A percentile compares a stretch with the other conserved stretches of the same genome.
Conservation (phyloP, 2,888 invertebrate genomes). For the Agrochola lychnidis region DNA sequence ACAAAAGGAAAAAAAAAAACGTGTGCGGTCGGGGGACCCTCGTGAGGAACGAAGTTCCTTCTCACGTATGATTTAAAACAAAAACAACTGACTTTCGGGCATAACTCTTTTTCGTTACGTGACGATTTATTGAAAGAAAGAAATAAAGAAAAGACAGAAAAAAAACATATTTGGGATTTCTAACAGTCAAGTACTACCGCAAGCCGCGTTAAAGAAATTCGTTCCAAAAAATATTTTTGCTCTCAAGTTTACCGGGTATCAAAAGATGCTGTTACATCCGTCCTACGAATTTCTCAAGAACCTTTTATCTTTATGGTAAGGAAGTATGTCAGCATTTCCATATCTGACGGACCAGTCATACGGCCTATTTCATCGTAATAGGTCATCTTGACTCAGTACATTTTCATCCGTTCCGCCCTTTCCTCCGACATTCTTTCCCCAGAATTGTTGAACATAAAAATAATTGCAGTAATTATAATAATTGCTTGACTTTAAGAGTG, state of each 20-base stretch:
- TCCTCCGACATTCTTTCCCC: slow-evolving; percentile 25
- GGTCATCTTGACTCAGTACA: not conserved
- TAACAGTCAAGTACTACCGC: too few species aligned
- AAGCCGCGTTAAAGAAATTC: too few species aligned
- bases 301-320: not conserved
- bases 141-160: too few species aligned
- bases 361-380: slow-evolving; percentile 2
- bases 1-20: too few species aligned
- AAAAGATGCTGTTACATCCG: not conserved
- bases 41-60: too few species aligned
- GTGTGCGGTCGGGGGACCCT: too few species aligned
- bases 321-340: slow-evolving; percentile 16
- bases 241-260: not conserved
- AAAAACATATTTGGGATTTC: too few species aligned
- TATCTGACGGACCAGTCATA: not conserved
- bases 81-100: too few species aligned
- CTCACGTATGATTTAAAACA: too few species aligned
- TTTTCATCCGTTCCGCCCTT: slow-evolving; percentile 21
- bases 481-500: slow-evolving; percentile 38
- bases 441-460: slow-evolving; percentile 27
- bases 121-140: too few species aligned
- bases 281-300: not conserved
- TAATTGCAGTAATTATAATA: slow-evolving; percentile 45
- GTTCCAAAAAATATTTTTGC: not conserved
- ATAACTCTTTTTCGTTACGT: too few species aligned